Evolutionary conservation across 2,113 vertebrate genomes (phyloP), one percentile per base, ranked within the genome.

Genomic region (Gyps fulvus): DNA sequence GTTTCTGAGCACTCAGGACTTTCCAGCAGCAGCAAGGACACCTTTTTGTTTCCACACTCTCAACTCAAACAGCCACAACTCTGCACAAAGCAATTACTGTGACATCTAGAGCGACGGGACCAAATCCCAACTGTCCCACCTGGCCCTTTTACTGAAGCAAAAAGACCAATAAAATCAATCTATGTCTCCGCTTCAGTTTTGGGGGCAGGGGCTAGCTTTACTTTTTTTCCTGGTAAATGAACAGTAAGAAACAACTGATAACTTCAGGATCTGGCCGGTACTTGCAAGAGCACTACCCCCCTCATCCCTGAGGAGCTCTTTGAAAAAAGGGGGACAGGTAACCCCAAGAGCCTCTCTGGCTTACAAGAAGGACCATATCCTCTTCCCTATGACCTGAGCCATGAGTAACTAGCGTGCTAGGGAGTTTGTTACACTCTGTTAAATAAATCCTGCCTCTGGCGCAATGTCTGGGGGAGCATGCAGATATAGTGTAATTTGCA

Each of bases 391-490:
- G 78, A 87, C 77, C 86, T 83, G 69, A 94, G 59, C 61, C 25
- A 21, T 10, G 83, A 89, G 38, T 90, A 93, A 57, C 20, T 32
- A 19, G 54, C 29, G 20, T 36, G 7, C 50, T 22, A 63, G 13
- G 10, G 40, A 89, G 52, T 87, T 91, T 89, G 47, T 77, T 65
- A 88, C 63, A 73, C n/a, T 43, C 34, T 31, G 29, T 42, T 66
- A 82, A 72, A 74, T 32, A 34, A 36, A 89, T 36, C 42, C 74
- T 76, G 49, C 74, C 81, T 87, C 94, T 96, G 96, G 91, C 91
- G 83, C 95, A 97, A 84, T 93, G 87, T 83, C 70, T 90, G 40
- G 70, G 85, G 80, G 73, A 83, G 58, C 94, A 97, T 58, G 94
- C 89, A 96, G 83, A 70, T 95, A 54, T 22, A 76, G 38, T 21